A percentile compares a stretch with the other conserved stretches of the same genome.
Evolutionary conservation across 2,888 invertebrate species (phyloP).

Genomic region (Shargacucullia verbasci): DNA sequence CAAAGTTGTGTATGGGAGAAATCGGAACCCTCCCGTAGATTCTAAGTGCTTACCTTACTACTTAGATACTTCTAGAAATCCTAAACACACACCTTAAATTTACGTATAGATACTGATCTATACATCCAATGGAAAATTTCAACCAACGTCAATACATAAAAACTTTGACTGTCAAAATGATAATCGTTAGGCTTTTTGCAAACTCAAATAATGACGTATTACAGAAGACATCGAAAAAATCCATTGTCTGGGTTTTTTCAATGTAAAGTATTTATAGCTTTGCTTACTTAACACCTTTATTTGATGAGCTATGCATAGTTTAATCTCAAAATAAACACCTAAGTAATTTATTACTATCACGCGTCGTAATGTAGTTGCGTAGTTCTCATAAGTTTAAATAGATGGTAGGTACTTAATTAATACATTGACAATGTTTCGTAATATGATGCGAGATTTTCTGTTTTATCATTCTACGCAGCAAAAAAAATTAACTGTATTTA

Average conservation of each 20-base stretch:
- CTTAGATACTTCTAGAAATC: too few species aligned
- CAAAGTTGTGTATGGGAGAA: too few species aligned
- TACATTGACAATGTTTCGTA: background rate
- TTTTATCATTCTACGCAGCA: background rate
- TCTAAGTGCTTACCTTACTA: too few species aligned
- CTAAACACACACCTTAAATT: too few species aligned
- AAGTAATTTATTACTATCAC: slow-evolving; percentile 7
- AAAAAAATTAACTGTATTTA: too few species aligned
- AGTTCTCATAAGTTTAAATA: slow-evolving; percentile 3
- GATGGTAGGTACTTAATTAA: background rate
- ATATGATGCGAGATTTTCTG: too few species aligned
- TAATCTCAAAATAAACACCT: slow-evolving; percentile 11
- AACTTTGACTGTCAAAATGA: background rate
- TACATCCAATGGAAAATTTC: slow-evolving; percentile 16
- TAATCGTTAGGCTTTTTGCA: slow-evolving; percentile 13
- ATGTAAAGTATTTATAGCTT: slow-evolving; percentile 7
- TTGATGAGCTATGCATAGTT: slow-evolving; percentile 24
- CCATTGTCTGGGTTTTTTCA: background rate
- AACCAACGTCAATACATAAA: background rate
- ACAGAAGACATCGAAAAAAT: slow-evolving; percentile 3
- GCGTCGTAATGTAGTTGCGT: slow-evolving; percentile 17
- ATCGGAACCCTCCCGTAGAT: too few species aligned
- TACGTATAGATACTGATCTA: too few species aligned
- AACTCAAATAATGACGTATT: too few species aligned
- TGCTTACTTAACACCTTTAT: background rate